These are phyloP conservation scores for Corythucha ciliata DNA, from an alignment of 2,888 invertebrate genomes.

Conservation along the genomic window DNA sequence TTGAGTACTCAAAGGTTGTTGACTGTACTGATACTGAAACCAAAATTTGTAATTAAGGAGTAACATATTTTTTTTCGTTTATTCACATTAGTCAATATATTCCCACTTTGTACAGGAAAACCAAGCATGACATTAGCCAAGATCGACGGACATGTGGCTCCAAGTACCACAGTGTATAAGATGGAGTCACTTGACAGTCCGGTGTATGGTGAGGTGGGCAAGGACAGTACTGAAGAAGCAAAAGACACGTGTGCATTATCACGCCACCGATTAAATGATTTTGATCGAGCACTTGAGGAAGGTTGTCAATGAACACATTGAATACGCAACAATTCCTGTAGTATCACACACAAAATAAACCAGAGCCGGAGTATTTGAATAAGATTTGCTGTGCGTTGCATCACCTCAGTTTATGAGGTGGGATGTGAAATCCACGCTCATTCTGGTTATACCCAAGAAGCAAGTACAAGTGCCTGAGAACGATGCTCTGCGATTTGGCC, in stretches of 20 bases:
- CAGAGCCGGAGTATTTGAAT: not conserved
- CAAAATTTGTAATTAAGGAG: slow-evolving; percentile 7
- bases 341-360: not conserved
- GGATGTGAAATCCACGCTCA: slow-evolving; percentile 84
- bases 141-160: slow-evolving; percentile 78
- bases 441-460: slow-evolving; percentile 86
- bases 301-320: slow-evolving; percentile 86
- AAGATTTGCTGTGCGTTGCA: not conserved
- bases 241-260: slow-evolving; percentile 73
- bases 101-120: slow-evolving; percentile 86
- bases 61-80: not conserved
- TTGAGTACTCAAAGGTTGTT: slow-evolving; percentile 52
- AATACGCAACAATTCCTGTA: slow-evolving; percentile 82
- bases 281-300: slow-evolving; percentile 90
- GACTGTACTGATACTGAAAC: slow-evolving; percentile 63
- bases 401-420: slow-evolving; percentile 74
- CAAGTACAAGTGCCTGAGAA: slow-evolving; percentile 82
- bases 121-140: slow-evolving; percentile 88
- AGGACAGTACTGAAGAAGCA: slow-evolving; percentile 74
- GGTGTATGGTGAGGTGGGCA: slow-evolving; percentile 56
- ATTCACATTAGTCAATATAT: not conserved
- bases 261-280: slow-evolving; percentile 89
- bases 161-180: slow-evolving; percentile 78
- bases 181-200: slow-evolving; percentile 55
- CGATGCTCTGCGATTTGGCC: slow-evolving; percentile 72